Base-by-base conservation (phyloP, 2,888 invertebrate genomes). In the Aleiodes alternator region DNA sequence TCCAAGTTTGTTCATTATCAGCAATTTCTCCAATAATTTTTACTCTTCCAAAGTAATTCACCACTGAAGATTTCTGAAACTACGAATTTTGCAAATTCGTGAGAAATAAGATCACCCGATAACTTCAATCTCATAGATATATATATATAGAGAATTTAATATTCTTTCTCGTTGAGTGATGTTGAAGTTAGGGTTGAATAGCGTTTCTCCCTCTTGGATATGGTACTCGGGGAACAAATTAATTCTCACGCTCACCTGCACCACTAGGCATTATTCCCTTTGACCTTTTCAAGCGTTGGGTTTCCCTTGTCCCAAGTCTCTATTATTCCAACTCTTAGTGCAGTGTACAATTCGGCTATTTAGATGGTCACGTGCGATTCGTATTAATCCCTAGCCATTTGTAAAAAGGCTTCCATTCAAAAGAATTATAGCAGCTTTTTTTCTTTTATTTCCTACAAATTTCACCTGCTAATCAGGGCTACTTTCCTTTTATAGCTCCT, bases 181-280 rank as follows among this genome's bases (percentile, higher is more conserved):
- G 64, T 64, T n/a, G 23, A 23, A 64, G 16, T 48, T 29, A 31
- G 31, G 51, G n/a, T 11, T 59, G 59, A 51, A 43, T 50, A 61
- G 61, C 38, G 34, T 38, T 50, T 31, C 16, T 31, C 64, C 71
- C 34, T 72, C 43, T 64, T 55, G 43, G 56, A 55, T 56, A 73
- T 64, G 66, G 73, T 57, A 55, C 72, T 64, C 72, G 14, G 55
- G 43, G 75, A 69, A 68, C 72, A 72, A 80, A 80, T 76, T 79
- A 79, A 80, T 80, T 80, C 79, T 75, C 80, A 81, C 78, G 79
- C 75, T 79, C 79, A 80, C 79, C 80, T 78, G 80, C 57, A 51
- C 61, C 53, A 43, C 57, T 8, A 34, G 14, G 73, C 78, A 73
- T 73, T 73, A 78, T 64, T 76, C 55, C 57, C 74, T 77, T 76